A percentile compares a stretch with the other conserved stretches of the same genome.
phyloP scores from a whole-genome alignment of 1,140 invertebrate species.

The Glomeris maerens region DNA sequence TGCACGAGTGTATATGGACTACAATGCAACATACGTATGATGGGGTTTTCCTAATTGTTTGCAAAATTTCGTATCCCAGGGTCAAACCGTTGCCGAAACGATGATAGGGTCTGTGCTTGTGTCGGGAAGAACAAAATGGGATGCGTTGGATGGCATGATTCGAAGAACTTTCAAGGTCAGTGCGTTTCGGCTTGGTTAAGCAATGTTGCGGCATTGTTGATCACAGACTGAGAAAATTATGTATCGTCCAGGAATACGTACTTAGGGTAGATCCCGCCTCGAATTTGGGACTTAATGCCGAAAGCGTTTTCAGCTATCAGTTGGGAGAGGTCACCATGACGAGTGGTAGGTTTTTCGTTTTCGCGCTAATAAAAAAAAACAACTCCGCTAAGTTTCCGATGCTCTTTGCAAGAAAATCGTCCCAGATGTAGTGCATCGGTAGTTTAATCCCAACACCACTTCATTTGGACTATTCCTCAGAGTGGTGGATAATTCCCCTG shows the following conservation, averaged over 20 bases:
- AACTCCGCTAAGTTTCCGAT: too few species aligned
- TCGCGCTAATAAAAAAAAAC: neutral
- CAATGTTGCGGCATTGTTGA: too few species aligned
- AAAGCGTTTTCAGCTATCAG: conserved; percentile 82
- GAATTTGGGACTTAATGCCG: conserved; percentile 73
- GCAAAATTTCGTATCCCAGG: neutral
- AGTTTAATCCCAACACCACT: too few species aligned
- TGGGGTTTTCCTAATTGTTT: too few species aligned
- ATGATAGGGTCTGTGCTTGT: conserved; percentile 77
- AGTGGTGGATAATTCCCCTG: too few species aligned
- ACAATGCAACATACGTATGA: too few species aligned
- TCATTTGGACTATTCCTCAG: too few species aligned
- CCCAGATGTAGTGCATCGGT: too few species aligned
- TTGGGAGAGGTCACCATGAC: conserved; percentile 61
- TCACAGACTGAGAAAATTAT: too few species aligned
- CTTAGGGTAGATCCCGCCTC: conserved; percentile 80
- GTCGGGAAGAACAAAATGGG: conserved; percentile 87
- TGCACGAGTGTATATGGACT: too few species aligned
- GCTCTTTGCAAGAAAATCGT: too few species aligned
- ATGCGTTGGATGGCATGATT: conserved; percentile 78
- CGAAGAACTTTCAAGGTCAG: conserved; percentile 71
- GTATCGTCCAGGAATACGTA: conserved; percentile 69
- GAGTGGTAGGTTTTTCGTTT: conserved; percentile 13
- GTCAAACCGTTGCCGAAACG: conserved; percentile 28
- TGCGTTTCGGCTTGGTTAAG: neutral